A percentile compares a stretch with the other conserved stretches of the same genome.
Conservation (phyloP, 2,797 vertebrate species). For the Cuniculus paca region DNA sequence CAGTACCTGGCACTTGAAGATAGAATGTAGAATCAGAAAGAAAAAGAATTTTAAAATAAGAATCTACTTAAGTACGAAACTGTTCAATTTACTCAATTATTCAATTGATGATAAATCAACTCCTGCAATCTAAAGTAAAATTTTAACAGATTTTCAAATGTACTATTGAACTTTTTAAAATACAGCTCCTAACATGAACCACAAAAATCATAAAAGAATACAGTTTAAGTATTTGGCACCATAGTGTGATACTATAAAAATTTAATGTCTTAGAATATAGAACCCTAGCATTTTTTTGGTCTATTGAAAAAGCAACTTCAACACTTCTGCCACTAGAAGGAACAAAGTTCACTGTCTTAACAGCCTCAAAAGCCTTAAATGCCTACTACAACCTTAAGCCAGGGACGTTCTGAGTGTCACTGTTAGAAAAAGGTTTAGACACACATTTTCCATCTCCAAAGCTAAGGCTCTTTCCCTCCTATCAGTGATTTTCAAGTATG, state of each 20-base stretch:
- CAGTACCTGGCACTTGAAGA: background rate
- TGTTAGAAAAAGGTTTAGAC: background rate
- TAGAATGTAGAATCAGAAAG: background rate
- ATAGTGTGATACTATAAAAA: slow-evolving; percentile 10
- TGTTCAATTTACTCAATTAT: background rate
- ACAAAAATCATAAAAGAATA: background rate
- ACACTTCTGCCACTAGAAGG: background rate
- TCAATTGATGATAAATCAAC: background rate
- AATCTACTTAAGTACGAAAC: background rate
- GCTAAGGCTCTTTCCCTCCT: background rate
- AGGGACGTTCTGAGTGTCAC: too few species aligned
- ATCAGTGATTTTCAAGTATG: background rate
- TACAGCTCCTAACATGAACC: background rate
- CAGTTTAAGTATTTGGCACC: background rate
- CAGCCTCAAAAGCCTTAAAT: background rate
- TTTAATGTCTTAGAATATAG: background rate
- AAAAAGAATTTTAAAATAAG: slow-evolving; percentile 26
- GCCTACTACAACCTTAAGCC: background rate
- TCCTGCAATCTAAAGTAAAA: slow-evolving; percentile 11
- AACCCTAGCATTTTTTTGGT: background rate
- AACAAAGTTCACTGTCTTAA: background rate
- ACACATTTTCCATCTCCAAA: background rate
- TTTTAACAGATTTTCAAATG: background rate
- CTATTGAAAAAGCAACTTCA: background rate
- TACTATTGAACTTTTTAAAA: background rate